Base-by-base conservation (phyloP, 1,140 invertebrate species). In the Maniola jurtina region DNA sequence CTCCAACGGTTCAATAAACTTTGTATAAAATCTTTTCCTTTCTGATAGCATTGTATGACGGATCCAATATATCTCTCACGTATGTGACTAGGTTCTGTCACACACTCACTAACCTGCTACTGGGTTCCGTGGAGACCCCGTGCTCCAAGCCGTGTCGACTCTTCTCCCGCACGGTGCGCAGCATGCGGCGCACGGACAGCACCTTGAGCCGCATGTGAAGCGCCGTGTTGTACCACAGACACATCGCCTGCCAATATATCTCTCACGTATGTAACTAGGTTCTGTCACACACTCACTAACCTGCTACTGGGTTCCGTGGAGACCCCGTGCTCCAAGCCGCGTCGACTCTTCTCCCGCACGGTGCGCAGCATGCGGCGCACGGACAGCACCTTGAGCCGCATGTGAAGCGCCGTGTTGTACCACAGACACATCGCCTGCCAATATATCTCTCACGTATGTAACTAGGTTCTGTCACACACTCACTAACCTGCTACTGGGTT, bases 141-240 rank as follows among this genome's bases (percentile, higher is more conserved):
- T 74, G 75, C 36, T 68, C 65, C 10, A 59, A 52, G 7, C 66
- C 48, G 40, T 63, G 71, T 15, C 64, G 71, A 16, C 58, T 65
- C 66, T 80, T 81, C 33, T 38, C 61, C 0, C 66, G 63, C 45
- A 86, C 71, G 3, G 77, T 76, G 13, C 76, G 71, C 15, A 97
- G 79, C 42, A 97, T 93, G 86, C 95, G 95, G 0, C 95, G 95
- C 62, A 98, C 81, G 66, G 96, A 94, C 71, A 95, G 90, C 50
- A 98, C 86, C 80, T 96, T 97, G 25, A 97, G 91, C 69, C 95
- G 93, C 84, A 97, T 94, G 78, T 97, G 95, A 80, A 93, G 94
- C 0, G 95, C 97, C 85, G 97, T 95, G 84, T 98, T 98, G 79
- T 96, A 96, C 97, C 97, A 98, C 5, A 97, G 90, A 80, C 95